Evolutionary conservation across 2,888 invertebrate species (phyloP), one percentile per base, ranked within the genome.

Genomic region (Campaea margaritaria): DNA sequence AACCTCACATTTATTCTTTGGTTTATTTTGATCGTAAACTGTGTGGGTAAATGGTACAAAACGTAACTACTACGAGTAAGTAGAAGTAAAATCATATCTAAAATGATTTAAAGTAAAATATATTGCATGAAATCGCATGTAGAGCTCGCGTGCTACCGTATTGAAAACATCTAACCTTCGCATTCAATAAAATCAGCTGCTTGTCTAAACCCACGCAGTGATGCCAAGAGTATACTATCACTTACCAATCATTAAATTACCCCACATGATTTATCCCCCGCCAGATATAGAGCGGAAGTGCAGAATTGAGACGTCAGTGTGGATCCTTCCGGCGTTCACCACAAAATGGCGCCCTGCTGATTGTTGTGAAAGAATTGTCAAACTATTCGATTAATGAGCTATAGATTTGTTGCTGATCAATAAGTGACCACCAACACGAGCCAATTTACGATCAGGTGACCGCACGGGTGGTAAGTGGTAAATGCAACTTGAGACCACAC

Each of bases 361-460:
- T 88, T 90, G 89, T 91, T 91, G 85, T 90, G 90, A 89, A 89
- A 78, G 83, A 85, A 78, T 83, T 85, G 91, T 89, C 90, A 86
- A 77, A 80, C 68, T 72, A 65, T 70, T 69, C 78, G 66, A 86
- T 89, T 91, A 89, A 89, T 86, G 85, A 85, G 80, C 53, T 72
- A 78, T 76, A 78, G 68, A 81, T 75, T 75, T 68, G 73, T 70
- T 67, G 68, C 51, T 65, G 64, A 58, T 67, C 69, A 69, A 77
- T 74, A 73, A 73, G 58, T 72, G 80, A 72, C 83, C 82, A 86
- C 82, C 79, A 73, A 76, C 76, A 62, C 48, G 63, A 63, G 70
- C 60, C 67, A 69, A 76, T 78, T 78, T 78, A 77, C 70, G 64
- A 53, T 61, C 28, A 28, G 15, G 50, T 51, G 73, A 72, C 78